These are phyloP conservation scores for Phataginus tricuspis DNA, from an alignment of 2,797 vertebrate species.

Conservation along the genomic window DNA sequence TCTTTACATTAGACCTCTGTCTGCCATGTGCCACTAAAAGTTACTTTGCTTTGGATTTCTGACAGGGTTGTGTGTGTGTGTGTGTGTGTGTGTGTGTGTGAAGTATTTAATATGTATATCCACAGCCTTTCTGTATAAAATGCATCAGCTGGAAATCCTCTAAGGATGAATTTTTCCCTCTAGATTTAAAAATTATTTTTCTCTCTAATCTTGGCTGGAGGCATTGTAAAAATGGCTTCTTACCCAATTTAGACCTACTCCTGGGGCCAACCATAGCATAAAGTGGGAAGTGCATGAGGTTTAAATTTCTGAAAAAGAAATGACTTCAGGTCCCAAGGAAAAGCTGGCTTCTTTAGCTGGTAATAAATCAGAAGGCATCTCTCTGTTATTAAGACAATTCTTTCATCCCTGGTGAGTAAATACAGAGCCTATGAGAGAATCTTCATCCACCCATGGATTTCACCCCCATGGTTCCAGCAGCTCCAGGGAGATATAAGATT, in stretches of 20 bases:
- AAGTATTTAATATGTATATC: neutral
- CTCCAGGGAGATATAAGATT: neutral
- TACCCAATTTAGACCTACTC: neutral
- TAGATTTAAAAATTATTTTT: slow-evolving; percentile 40
- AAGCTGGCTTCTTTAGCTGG: neutral
- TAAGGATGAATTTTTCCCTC: neutral
- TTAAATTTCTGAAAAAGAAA: slow-evolving; percentile 49
- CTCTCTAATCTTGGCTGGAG: slow-evolving; percentile 33
- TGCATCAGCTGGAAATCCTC: neutral
- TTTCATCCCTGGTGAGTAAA: neutral
- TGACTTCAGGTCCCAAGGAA: slow-evolving; percentile 33
- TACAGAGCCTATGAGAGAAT: neutral
- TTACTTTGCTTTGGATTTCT: slow-evolving; percentile 47
- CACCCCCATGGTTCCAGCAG: neutral
- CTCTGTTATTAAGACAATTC: neutral
- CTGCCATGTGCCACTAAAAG: neutral
- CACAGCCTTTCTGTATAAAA: slow-evolving; percentile 4
- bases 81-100: neutral
- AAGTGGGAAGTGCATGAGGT: neutral
- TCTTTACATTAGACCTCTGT: neutral
- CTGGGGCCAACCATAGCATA: neutral
- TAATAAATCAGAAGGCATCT: neutral
- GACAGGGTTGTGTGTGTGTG: neutral
- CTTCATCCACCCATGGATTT: neutral
- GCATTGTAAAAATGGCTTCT: slow-evolving; percentile 14